A percentile compares a stretch with the other conserved stretches of the same genome.
phyloP scores from a whole-genome alignment of 35 echinoderm and acorn worm genomes.

The Strongylocentrotus purpuratus region DNA sequence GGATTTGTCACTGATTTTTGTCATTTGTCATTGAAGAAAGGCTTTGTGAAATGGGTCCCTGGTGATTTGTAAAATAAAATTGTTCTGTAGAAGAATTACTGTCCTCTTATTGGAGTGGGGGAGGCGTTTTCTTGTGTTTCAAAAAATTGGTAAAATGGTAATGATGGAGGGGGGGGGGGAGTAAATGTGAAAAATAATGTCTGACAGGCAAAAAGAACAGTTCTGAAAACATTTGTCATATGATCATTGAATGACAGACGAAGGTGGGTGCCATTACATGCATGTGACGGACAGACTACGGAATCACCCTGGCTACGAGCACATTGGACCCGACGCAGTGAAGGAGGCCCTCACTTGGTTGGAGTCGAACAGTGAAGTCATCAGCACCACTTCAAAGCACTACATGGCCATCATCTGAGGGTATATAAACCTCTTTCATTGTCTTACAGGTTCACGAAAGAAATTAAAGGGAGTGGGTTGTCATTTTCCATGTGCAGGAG shows the following conservation, averaged over 20 bases:
- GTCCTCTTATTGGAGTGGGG: too few species aligned
- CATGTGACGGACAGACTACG: conserved; percentile 61
- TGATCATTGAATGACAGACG: conserved; percentile 45
- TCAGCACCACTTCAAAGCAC: conserved; percentile 66
- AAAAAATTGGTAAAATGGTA: too few species aligned
- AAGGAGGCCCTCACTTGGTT: conserved; percentile 50
- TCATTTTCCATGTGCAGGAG: not conserved
- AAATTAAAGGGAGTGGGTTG: not conserved
- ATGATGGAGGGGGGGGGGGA: too few species aligned
- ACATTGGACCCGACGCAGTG: conserved; percentile 43
- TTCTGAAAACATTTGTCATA: not conserved
- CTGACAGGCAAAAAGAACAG: too few species aligned
- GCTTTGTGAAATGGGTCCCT: too few species aligned
- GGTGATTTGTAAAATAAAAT: too few species aligned
- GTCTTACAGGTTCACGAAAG: not conserved
- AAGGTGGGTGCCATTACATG: conserved; percentile 60
- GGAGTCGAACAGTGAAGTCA: conserved; percentile 61
- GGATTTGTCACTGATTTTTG: too few species aligned
- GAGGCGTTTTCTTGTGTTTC: too few species aligned
- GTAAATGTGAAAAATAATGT: not conserved
- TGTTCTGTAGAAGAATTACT: too few species aligned
- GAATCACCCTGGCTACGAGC: not conserved
- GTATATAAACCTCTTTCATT: not conserved
- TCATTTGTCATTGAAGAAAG: too few species aligned
- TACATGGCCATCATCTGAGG: conserved; percentile 62